Percentiles rank a stretch among this genome's conserved stretches.
These are phyloP conservation scores for Formica aserva DNA, from an alignment of 2,888 invertebrate genomes.

Conservation along the genomic window DNA sequence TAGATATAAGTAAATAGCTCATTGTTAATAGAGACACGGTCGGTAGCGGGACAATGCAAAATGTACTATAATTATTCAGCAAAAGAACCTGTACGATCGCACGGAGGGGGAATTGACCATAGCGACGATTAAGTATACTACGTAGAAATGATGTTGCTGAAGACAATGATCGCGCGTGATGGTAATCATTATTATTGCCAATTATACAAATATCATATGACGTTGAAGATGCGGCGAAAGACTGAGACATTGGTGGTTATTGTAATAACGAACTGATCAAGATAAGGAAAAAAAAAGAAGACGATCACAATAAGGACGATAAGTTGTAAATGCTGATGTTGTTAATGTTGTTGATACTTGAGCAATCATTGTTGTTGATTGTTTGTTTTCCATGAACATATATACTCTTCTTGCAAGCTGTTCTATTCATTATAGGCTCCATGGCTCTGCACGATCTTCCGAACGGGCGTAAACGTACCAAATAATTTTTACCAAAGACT, in stretches of 20 bases:
- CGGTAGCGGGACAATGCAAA: conserved; percentile 59
- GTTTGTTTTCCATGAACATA: conserved; percentile 80
- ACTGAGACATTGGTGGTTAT: conserved; percentile 73
- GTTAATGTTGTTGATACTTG: conserved; percentile 83
- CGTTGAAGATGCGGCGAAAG: conserved; percentile 71
- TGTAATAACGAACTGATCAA: conserved; percentile 65
- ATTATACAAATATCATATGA: conserved; percentile 66
- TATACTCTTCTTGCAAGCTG: conserved; percentile 73
- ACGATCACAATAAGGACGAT: conserved; percentile 76
- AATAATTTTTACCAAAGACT: conserved; percentile 77
- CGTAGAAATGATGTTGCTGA: conserved; percentile 67
- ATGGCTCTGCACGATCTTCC: conserved; percentile 76
- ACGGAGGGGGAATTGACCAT: conserved; percentile 24
- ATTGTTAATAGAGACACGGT: conserved; percentile 51
- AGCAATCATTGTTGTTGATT: conserved; percentile 82
- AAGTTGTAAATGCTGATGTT: conserved; percentile 80
- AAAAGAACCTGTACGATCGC: conserved; percentile 5
- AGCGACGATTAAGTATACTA: conserved; percentile 45
- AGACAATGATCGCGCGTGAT: conserved; percentile 73
- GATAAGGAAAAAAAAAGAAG: conserved; percentile 64
- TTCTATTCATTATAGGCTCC: conserved; percentile 77
- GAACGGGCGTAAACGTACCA: conserved; percentile 76
- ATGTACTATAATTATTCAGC: conserved; percentile 39
- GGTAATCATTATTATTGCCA: conserved; percentile 72
- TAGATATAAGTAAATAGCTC: conserved; percentile 30